A percentile compares a stretch with the other conserved stretches of the same genome.
phyloP scores from a whole-genome alignment of 2,797 vertebrate genomes.

The Phrynocephalus forsythii region DNA sequence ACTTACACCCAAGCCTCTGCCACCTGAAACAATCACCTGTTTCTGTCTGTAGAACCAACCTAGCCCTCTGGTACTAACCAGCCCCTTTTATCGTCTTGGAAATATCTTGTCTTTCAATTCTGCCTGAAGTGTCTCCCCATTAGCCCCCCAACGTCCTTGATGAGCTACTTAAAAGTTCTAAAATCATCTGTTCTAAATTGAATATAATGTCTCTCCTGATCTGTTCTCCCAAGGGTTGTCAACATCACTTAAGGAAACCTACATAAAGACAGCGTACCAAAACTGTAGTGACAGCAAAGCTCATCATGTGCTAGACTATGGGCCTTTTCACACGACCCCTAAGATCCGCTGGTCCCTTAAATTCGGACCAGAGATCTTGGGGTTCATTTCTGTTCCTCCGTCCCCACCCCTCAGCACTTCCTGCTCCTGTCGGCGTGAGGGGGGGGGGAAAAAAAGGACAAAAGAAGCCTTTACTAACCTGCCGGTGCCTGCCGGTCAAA shows the following conservation, averaged over 20 bases:
- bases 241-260: not conserved
- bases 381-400: too few relatives aligned
- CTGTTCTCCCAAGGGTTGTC: not conserved
- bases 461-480: too few relatives aligned
- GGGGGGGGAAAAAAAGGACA: too few relatives aligned
- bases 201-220: not conserved
- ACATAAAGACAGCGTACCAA: not conserved
- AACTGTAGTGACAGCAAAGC: not conserved
- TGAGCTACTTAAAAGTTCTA: not conserved
- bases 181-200: not conserved
- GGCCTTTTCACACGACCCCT: too few relatives aligned
- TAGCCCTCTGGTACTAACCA: too few relatives aligned
- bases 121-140: not conserved
- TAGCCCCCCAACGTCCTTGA: not conserved
- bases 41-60: not conserved
- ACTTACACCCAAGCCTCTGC: not conserved
- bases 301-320: not conserved
- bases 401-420: too few relatives aligned
- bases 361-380: too few relatives aligned
- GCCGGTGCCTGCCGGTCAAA: too few relatives aligned
- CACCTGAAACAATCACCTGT: not conserved
- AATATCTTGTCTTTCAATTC: not conserved
- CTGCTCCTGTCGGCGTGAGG: too few relatives aligned
- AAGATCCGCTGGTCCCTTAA: too few relatives aligned
- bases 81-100: not conserved